Evolutionary conservation across 2,113 vertebrate species (phyloP), one percentile per base, ranked within the genome.

Genomic region (Hydrolagus affinis): DNA sequence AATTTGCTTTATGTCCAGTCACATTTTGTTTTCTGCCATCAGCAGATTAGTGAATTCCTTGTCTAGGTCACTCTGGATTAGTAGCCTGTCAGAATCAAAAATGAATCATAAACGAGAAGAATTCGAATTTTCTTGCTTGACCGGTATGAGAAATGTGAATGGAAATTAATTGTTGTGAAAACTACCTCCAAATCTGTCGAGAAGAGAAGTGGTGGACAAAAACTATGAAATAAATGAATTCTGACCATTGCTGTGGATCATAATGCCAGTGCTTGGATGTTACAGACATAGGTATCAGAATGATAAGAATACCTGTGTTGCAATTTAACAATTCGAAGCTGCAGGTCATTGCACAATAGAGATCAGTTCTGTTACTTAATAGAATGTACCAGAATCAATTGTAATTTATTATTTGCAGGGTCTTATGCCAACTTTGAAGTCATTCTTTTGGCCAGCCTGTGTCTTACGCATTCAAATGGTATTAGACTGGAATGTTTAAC

Each of bases 1-100:
- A 92, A 93, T 95, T 94, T 93, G 91, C 92, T 93, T 88, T 89
- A 80, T 69, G 89, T 93, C 92, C 89, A 90, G 87, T 92, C 88
- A 89, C 88, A 92, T 94, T 93, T 93, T 83, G 88, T 89, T 92
- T 89, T 71, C 90, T 93, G 89, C 89, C 90, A 92, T 90, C 90
- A 91, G 89, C 60, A 87, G 78, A 91, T 92, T 90, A 94, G 89
- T 88, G 86, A 85, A 87, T 87, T 88, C 87, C 11, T 0, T 80
- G 85, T 86, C 90, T 86, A 89, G 91, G 91, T 91, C 89, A 91
- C 85, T 91, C 68, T 88, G 89, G 88, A 91, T 93, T 90, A 92
- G 89, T 71, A 88, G 86, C 77, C 88, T 89, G 86, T 90, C 90
- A 91, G 90, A 88, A 75, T 59, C 21, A 85, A 89, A 75, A 88